Conservation (phyloP, 2,888 invertebrate genomes). For the Cephus sareptanus region DNA sequence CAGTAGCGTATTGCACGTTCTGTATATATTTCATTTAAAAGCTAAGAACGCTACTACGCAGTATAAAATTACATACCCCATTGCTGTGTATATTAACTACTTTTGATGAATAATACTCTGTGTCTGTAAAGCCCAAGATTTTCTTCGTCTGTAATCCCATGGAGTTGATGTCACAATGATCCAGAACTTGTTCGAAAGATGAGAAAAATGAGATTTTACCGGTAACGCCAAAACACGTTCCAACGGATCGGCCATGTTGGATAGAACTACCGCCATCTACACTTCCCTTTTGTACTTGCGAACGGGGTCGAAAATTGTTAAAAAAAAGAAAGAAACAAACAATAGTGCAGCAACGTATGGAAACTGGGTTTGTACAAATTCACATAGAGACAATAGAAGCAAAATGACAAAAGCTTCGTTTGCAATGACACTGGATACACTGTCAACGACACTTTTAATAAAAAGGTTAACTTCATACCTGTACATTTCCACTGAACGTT, state of each 20-base stretch:
- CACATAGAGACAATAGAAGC: neutral
- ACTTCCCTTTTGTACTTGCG: neutral
- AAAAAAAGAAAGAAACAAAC: neutral
- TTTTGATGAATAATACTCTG: neutral
- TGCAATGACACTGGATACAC: neutral
- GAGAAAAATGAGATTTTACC: neutral
- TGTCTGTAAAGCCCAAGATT: neutral
- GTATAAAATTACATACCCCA: neutral
- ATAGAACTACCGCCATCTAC: neutral
- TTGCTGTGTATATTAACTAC: neutral
- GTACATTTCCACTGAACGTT: constrained; percentile 1
- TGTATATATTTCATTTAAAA: neutral
- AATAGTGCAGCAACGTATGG: neutral
- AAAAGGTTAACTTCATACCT: neutral
- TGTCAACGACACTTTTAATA: neutral
- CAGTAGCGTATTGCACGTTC: neutral
- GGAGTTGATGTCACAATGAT: neutral
- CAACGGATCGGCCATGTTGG: neutral
- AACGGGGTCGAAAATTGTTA: neutral
- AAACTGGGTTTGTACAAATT: neutral
- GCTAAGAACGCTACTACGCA: neutral
- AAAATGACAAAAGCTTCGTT: neutral
- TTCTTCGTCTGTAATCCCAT: neutral
- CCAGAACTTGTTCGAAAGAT: neutral
- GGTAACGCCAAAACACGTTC: neutral